Conservation (phyloP, 2,888 invertebrate species). For the Mythimna ferrago region DNA sequence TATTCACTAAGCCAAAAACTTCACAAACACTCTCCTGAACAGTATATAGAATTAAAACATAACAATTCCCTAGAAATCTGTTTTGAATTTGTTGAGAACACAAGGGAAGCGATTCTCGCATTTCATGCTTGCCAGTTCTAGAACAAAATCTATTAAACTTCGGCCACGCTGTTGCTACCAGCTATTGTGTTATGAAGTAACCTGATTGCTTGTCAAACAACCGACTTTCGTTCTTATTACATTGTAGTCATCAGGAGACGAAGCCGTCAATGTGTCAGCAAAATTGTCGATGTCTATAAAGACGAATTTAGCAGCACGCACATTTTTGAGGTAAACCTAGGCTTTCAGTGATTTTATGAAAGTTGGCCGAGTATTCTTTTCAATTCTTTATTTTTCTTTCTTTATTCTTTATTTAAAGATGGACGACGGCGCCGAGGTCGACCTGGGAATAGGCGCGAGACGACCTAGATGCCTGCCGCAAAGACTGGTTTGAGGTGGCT, state of each 20-base stretch:
- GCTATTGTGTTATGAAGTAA: constrained; percentile 51
- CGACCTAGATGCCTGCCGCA: too few species aligned
- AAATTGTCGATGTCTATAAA: constrained; percentile 4
- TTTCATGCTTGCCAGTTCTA: constrained; percentile 54
- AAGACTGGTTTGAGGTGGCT: too few species aligned
- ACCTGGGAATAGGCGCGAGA: too few species aligned
- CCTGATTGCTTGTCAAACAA: constrained; percentile 50
- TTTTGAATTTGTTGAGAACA: constrained; percentile 38
- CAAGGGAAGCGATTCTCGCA: constrained; percentile 39
- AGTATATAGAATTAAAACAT: constrained; percentile 31
- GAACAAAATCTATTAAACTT: constrained; percentile 65
- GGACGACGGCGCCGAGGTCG: too few species aligned
- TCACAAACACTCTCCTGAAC: constrained; percentile 3
- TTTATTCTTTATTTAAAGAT: too few species aligned
- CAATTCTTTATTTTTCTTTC: not conserved
- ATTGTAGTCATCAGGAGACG: constrained; percentile 6
- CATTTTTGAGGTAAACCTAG: not conserved
- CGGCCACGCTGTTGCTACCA: constrained; percentile 39
- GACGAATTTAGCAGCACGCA: not conserved
- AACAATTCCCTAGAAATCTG: constrained; percentile 31
- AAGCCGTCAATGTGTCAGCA: constrained; percentile 21
- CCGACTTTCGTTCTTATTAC: constrained; percentile 44
- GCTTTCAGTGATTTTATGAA: not conserved
- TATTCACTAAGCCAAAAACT: not conserved
- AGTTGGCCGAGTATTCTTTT: not conserved